Evolutionary conservation across 2,797 vertebrate species (phyloP), one percentile per base, ranked within the genome.

Genomic region (Phoebastria nigripes): DNA sequence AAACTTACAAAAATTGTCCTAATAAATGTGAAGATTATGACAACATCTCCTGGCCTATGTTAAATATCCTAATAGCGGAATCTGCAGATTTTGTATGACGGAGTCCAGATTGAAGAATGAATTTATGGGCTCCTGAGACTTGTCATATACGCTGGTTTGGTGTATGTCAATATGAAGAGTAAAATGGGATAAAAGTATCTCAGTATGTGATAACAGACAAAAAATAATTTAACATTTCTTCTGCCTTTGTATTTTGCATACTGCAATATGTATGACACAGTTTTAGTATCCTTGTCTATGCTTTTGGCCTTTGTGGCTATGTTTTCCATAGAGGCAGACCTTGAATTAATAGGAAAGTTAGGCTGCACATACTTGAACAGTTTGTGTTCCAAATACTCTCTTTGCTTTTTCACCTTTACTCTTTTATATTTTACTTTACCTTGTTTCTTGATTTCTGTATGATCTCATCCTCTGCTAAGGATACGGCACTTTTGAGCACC

Each of bases 21-120:
- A 93, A 95, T 90, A 82, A 95, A 95, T 93, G 78, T 82, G 93
- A 95, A 69, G 52, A 81, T 88, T 76, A n/a, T 88, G 73, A 85
- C 37, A 93, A 93, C 24, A 89, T 82, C 74, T 92, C 55, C 63
- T 95, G 84, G 87, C 47, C 82, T 91, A 65, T 65, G 70, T 76
- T 87, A 94, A 91, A 74, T 58, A 55, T 55, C 54, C 39, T 76
- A 66, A 66, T 35, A 74, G 72, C 14, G 51, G 82, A 94, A 87
- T 85, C 66, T 76, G 35, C 41, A 77, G 52, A 61, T 83, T 87
- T 82, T 16, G 1, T 61, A 79, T 86, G 51, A 87, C 22, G 49
- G 54, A 37, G 4, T 72, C 88, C 39, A 96, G 63, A 92, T 6
- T 4, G 11, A 95, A 86, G 61, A 92, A 61, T 62, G 67, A 79